These are phyloP conservation scores for Ammospiza maritima DNA, from an alignment of 2,797 vertebrate genomes.

Conservation along the genomic window DNA sequence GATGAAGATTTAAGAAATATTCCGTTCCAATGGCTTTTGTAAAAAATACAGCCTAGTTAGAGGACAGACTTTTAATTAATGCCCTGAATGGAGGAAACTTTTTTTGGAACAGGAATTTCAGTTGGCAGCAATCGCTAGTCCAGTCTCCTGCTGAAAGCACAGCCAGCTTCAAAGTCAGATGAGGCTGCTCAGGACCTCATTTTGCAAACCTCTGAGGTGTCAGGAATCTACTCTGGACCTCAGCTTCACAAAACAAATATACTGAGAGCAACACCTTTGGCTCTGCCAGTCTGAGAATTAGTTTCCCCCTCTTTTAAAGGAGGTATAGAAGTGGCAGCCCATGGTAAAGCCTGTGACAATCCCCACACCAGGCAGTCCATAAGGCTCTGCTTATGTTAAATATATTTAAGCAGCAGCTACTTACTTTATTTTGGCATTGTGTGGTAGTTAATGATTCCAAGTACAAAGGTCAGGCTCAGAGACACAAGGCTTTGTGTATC, in stretches of 20 bases:
- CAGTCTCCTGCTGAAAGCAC: not conserved
- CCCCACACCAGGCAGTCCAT: not conserved
- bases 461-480: constrained; percentile 49
- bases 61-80: not conserved
- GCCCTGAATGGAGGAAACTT: not conserved
- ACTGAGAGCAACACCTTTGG: not conserved
- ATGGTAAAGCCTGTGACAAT: not conserved
- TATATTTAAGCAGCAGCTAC: not conserved
- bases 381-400: not conserved
- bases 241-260: not conserved
- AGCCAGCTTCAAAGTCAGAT: not conserved
- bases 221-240: not conserved
- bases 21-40: not conserved
- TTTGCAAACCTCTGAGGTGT: not conserved
- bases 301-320: not conserved
- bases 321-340: not conserved
- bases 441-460: constrained; percentile 46
- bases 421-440: constrained; percentile 10
- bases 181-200: not conserved
- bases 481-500: constrained; percentile 26
- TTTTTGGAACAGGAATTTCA: not conserved
- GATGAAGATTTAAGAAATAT: not conserved
- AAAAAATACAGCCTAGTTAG: not conserved
- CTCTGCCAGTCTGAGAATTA: not conserved
- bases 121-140: not conserved